Evolutionary conservation across 2,888 invertebrate genomes (phyloP), one percentile per base, ranked within the genome.

Genomic region (Troglohyphantes excavatus): DNA sequence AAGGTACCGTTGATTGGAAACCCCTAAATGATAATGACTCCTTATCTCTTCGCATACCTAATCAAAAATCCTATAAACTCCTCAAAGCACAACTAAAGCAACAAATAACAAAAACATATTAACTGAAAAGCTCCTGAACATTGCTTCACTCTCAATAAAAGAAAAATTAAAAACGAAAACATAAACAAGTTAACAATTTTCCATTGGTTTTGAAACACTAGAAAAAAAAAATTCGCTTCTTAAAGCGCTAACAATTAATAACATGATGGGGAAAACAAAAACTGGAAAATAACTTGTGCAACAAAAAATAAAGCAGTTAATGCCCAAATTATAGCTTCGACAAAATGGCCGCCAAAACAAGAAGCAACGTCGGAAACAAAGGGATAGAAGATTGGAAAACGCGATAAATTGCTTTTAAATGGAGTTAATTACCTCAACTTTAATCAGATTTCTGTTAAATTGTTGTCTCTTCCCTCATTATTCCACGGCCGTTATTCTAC

Each of bases 351-450:
- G 2, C 61, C 21, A 33, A 33, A 29, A 46, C 43, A 72, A 72
- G 17, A 26, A 29, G 23, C 43, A 17, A 17, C 17, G 21, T 3
- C 13, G 53, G 53, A 33, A 43, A 43, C 33, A 67, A 81, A 53
- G 46, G 9, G n/a, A 33, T 3, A 6, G 2, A 11, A 78, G 79
- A 81, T 81, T 53, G 68, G 53, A 53, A 68, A 81, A 81, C 7
- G 79, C 79, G 79, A 81, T 81, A 81, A 81, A 81, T 81, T 67
- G 79, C 79, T 81, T 81, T 81, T 68, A 81, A 81, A 81, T 79
- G 79, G 68, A 81, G 79, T 81, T 81, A 81, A 81, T 81, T 81
- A 68, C 53, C 68, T 67, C 29, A 5, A 46, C 19, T 81, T 81
- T 81, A 81, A 68, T 68, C 79, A 53, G 46, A 68, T 81, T 81